phyloP scores from a whole-genome alignment of 1,140 invertebrate genomes.

The Oedothorax gibbosus region DNA sequence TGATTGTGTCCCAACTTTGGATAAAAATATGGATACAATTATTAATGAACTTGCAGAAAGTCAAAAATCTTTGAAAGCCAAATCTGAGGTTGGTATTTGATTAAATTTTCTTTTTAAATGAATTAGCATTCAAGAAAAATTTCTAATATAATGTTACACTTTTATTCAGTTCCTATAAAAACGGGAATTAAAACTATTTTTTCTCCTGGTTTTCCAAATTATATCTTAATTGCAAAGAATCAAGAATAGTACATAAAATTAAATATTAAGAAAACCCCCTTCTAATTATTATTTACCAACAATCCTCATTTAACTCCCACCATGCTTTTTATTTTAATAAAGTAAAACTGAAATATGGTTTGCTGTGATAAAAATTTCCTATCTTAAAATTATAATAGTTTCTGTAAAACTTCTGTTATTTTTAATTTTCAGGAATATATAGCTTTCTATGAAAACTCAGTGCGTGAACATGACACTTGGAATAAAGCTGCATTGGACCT shows the following conservation, averaged over 20 bases:
- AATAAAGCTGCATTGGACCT: constrained; percentile 88
- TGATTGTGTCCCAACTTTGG: constrained; percentile 79
- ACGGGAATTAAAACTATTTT: no score
- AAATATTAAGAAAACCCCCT: no score
- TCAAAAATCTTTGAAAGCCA: constrained; percentile 73
- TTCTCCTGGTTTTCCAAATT: no score
- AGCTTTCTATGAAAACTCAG: constrained; percentile 84
- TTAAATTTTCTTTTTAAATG: neutral
- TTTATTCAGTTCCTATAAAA: neutral
- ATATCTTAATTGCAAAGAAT: no score
- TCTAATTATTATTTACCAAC: no score
- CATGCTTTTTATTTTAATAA: no score
- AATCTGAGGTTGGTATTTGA: constrained; percentile 72
- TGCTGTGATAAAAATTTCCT: no score
- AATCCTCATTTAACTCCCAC: no score
- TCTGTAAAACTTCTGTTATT: no score
- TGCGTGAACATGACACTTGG: constrained; percentile 92
- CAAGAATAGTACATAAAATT: no score
- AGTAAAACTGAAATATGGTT: no score
- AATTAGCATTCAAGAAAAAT: neutral
- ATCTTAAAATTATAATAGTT: no score
- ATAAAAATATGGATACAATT: constrained; percentile 73
- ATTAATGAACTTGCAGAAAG: constrained; percentile 57
- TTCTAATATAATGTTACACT: neutral
- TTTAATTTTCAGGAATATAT: constrained; percentile 64